These are phyloP conservation scores for Grallaria varia DNA, from an alignment of 2,113 vertebrate genomes.

Conservation along the genomic window DNA sequence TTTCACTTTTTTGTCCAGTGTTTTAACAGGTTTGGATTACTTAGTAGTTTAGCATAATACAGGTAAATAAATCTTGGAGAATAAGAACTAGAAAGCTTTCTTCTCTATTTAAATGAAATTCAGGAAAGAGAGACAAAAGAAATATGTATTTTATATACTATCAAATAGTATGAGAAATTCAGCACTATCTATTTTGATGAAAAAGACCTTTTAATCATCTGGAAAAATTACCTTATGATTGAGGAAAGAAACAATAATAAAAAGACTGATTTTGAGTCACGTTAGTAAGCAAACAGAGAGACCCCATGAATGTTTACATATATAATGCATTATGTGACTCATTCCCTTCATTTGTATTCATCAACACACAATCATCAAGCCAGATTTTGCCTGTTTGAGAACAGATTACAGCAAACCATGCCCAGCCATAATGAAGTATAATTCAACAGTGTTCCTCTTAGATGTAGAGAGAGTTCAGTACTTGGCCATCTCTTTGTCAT, in stretches of 20 bases:
- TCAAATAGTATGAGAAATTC: not conserved
- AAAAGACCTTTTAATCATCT: not conserved
- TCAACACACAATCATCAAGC: not conserved
- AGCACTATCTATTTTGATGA: not conserved
- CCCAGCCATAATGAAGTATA: not conserved
- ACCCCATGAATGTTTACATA: not conserved
- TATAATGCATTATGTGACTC: not conserved
- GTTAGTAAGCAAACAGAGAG: not conserved
- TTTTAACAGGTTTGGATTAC: not conserved
- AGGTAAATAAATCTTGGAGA: not conserved
- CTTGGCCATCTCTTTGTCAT: not conserved
- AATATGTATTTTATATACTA: not conserved
- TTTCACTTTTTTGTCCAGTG: not conserved
- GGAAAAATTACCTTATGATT: not conserved
- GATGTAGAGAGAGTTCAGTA: not conserved
- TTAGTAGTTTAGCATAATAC: not conserved
- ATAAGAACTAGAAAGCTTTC: not conserved
- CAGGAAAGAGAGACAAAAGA: not conserved
- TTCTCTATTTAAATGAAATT: not conserved
- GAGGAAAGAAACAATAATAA: not conserved
- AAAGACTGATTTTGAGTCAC: not conserved
- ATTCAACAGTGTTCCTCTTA: not conserved
- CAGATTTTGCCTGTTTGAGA: not conserved
- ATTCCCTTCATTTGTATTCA: not conserved
- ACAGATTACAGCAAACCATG: not conserved